Base-by-base conservation (phyloP, 1,140 invertebrate species). In the Anthonomus grandis region DNA sequence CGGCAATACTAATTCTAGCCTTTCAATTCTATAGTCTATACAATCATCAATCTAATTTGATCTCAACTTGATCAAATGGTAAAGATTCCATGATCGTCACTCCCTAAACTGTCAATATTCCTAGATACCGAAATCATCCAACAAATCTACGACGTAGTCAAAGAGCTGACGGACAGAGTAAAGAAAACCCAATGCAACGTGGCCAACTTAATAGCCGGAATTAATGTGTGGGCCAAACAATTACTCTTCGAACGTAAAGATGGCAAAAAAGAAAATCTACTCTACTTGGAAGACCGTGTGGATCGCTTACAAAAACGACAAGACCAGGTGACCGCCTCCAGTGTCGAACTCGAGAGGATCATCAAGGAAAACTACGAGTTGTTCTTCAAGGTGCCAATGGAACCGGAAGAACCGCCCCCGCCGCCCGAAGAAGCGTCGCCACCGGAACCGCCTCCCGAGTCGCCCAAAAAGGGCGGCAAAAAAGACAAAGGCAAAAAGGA, bases 161-260 rank as follows among this genome's bases (percentile, higher is more conserved):
- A 79, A 42, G 73, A 80, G 59, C 70, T 90, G 10, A 81, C 86
- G 68, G 72, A 79, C 34, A 71, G 86, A 34, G 83, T 90, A 1
- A 73, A 83, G 51, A 79, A 81, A 37, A 78, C 85, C 4, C 87
- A 90, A 71, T 75, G 79, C 27, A 82, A 83, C 58, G 83, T 64
- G 79, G 86, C 72, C 67, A 78, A 57, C 70, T 73, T 83, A 0
- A 63, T 79, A 13, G 74, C 75, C 10, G 72, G 83, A 1, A 84
- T 90, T 52, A 78, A 81, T 8, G 70, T 74, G 0, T 92, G 89
- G 89, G 82, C 81, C 2, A 79, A 83, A 62, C 62, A 75, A 18
- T 86, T 89, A 13, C 70, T 93, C 17, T 86, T 87, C 69, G 81
- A 85, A 59, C 70, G 86, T 4, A 79, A 74, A 65, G 83, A 86